phyloP scores from a whole-genome alignment of 2,797 vertebrate species.

The Todus mexicanus region DNA sequence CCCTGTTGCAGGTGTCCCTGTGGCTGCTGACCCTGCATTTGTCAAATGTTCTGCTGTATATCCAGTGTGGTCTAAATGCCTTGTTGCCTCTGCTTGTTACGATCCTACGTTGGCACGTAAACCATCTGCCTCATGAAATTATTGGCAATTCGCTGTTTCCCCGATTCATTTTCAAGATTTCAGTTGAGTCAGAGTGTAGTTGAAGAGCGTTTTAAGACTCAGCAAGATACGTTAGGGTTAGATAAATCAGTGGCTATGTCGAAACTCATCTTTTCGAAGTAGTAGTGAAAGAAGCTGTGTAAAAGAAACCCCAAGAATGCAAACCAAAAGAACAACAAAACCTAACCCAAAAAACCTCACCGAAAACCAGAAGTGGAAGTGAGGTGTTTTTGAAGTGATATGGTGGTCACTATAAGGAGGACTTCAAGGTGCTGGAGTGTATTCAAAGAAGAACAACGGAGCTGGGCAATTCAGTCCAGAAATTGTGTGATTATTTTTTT shows the following conservation, averaged over 20 bases:
- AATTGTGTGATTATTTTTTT: background rate
- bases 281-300: background rate
- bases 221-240: background rate
- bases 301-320: background rate
- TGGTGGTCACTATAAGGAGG: background rate
- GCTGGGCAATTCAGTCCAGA: background rate
- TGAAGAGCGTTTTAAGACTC: background rate
- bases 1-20: background rate
- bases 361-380: background rate
- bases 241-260: background rate
- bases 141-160: background rate
- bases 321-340: background rate
- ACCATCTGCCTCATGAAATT: background rate
- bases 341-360: no score
- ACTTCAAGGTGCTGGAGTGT: background rate
- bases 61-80: background rate
- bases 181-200: background rate
- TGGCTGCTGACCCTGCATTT: background rate
- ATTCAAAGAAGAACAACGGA: background rate
- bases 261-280: background rate
- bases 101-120: rapidly evolving
- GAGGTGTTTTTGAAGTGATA: background rate
- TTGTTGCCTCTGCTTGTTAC: background rate
- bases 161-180: background rate
- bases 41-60: background rate